Conservation (phyloP, 2,888 invertebrate species). For the Sepiola atlantica region DNA sequence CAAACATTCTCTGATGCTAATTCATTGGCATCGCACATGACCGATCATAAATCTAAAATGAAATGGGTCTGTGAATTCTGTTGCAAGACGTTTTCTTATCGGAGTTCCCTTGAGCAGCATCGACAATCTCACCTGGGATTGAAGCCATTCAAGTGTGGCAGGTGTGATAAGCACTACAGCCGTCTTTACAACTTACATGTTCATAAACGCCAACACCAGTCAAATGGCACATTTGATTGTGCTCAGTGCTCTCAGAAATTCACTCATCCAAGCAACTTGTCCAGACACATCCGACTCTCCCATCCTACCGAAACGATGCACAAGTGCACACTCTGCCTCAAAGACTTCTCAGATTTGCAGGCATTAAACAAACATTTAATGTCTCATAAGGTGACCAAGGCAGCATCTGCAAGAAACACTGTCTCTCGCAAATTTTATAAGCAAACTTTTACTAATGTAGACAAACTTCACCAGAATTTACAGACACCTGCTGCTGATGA, state of each 20-base stretch:
- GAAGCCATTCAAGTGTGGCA: neutral
- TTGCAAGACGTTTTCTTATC: neutral
- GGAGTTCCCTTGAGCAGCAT: neutral
- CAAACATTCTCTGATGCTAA: neutral
- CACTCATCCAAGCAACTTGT: neutral
- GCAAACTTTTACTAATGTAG: neutral
- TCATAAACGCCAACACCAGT: neutral
- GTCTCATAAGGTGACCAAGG: neutral
- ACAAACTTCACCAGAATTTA: neutral
- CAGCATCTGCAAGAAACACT: neutral
- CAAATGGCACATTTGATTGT: neutral
- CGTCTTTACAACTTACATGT: neutral
- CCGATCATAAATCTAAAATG: neutral
- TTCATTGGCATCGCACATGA: neutral
- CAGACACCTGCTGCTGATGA: neutral
- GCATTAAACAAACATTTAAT: neutral
- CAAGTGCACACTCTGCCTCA: neutral
- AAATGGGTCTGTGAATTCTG: constrained; percentile 8
- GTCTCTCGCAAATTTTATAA: neutral
- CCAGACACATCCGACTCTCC: neutral
- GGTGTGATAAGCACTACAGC: neutral
- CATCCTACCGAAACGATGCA: neutral
- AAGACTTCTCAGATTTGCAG: neutral
- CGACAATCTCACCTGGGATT: neutral
- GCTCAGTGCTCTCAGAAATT: neutral